phyloP scores from a whole-genome alignment of 2,113 vertebrate genomes.

The Galemys pyrenaicus region DNA sequence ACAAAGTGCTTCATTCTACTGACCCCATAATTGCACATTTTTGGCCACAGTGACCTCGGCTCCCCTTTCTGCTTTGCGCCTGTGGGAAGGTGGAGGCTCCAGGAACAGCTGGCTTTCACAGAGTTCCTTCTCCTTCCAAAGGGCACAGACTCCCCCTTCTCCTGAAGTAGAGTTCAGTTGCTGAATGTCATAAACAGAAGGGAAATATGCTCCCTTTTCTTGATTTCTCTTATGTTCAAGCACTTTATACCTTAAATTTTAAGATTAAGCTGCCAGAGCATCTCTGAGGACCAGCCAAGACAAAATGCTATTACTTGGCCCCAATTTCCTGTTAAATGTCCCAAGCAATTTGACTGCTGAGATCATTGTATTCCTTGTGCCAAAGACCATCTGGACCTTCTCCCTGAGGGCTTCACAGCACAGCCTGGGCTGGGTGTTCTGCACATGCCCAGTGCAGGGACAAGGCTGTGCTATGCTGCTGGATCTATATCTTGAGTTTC shows the following conservation, averaged over 20 bases:
- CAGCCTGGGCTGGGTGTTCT: background rate
- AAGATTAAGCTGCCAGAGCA: slow-evolving; percentile 39
- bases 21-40: fast-evolving
- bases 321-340: slow-evolving; percentile 24
- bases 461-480: fast-evolving
- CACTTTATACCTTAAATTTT: slow-evolving; percentile 5
- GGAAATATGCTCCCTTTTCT: background rate
- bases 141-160: background rate
- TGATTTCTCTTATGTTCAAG: slow-evolving; percentile 12
- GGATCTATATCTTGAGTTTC: background rate
- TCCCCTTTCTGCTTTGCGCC: background rate
- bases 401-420: background rate
- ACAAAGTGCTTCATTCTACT: fast-evolving
- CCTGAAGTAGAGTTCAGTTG: background rate
- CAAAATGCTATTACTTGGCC: slow-evolving; percentile 50
- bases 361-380: slow-evolving; percentile 3
- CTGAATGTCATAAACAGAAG: background rate
- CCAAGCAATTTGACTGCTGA: background rate
- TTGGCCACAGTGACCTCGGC: fast-evolving
- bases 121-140: background rate
- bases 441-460: background rate
- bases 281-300: slow-evolving; percentile 33
- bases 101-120: background rate
- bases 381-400: background rate
- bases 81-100: background rate